Percentiles rank a stretch among this genome's conserved stretches.
These are phyloP conservation scores for Tethea ocularis DNA, from an alignment of 2,888 invertebrate genomes.

Conservation along the genomic window DNA sequence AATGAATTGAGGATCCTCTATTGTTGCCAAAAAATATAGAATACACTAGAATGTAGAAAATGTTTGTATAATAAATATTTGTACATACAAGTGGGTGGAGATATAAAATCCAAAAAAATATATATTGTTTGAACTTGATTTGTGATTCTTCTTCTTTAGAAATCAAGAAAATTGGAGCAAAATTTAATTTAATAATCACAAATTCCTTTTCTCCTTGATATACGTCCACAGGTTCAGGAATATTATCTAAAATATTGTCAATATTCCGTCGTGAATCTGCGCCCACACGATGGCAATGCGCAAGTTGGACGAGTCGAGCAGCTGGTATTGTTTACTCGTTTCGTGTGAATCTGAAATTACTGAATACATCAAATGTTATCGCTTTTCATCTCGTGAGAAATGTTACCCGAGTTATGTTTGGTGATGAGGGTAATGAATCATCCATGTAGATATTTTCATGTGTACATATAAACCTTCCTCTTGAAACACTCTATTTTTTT, in stretches of 20 bases:
- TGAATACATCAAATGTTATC: constrained; percentile 4
- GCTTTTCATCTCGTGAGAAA: neutral
- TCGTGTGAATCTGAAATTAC: neutral
- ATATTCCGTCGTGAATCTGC: neutral
- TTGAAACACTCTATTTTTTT: too few species aligned
- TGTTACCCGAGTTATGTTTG: neutral
- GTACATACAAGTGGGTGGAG: neutral
- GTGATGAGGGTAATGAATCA: neutral
- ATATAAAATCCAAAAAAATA: too few species aligned
- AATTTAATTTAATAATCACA: too few species aligned
- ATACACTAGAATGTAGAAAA: neutral
- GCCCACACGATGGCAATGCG: neutral
- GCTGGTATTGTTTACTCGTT: constrained; percentile 1
- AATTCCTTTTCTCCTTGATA: too few species aligned
- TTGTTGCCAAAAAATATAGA: constrained; percentile 1
- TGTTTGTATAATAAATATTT: neutral
- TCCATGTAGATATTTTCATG: neutral
- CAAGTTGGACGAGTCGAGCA: neutral
- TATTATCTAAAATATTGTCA: neutral
- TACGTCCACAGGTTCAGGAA: too few species aligned
- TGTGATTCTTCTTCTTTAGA: neutral
- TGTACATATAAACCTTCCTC: too few species aligned
- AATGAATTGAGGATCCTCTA: neutral
- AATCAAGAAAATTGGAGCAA: too few species aligned
- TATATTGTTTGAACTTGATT: neutral